A percentile compares a stretch with the other conserved stretches of the same genome.
phyloP scores from a whole-genome alignment of 2,888 invertebrate genomes.

The Altica lythri region DNA sequence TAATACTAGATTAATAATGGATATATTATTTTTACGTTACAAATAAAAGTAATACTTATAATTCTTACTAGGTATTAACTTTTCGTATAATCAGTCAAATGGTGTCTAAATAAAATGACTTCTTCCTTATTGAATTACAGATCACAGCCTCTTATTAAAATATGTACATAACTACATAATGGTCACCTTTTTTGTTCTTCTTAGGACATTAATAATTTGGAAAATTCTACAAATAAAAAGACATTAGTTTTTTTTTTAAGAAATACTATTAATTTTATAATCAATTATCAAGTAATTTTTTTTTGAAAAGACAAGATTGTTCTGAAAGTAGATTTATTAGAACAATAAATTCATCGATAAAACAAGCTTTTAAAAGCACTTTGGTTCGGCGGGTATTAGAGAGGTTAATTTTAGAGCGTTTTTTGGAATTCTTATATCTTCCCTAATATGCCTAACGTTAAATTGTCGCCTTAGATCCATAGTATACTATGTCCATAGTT shows the following conservation, averaged over 20 bases:
- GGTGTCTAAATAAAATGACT: constrained; percentile 2
- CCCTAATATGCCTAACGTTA: too few species aligned
- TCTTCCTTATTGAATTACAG: constrained; percentile 6
- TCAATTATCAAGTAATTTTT: neutral
- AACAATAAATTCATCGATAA: too few species aligned
- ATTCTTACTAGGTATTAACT: too few species aligned
- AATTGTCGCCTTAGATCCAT: too few species aligned
- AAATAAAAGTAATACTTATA: too few species aligned
- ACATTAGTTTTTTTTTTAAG: neutral
- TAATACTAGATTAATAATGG: too few species aligned
- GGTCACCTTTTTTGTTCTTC: constrained; percentile 1
- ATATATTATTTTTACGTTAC: too few species aligned
- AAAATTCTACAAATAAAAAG: constrained; percentile 37
- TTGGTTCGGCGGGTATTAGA: neutral
- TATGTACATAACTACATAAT: constrained; percentile 2
- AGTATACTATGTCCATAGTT: too few species aligned
- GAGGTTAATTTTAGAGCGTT: too few species aligned
- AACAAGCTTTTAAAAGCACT: neutral
- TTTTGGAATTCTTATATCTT: too few species aligned
- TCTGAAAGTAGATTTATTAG: too few species aligned
- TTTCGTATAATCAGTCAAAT: constrained; percentile 19
- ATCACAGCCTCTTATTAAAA: constrained; percentile 17
- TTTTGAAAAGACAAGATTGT: too few species aligned
- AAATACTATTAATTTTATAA: neutral
- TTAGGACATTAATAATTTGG: constrained; percentile 35